phyloP scores from a whole-genome alignment of 2,113 vertebrate genomes.

The Brachyistius frenatus region DNA sequence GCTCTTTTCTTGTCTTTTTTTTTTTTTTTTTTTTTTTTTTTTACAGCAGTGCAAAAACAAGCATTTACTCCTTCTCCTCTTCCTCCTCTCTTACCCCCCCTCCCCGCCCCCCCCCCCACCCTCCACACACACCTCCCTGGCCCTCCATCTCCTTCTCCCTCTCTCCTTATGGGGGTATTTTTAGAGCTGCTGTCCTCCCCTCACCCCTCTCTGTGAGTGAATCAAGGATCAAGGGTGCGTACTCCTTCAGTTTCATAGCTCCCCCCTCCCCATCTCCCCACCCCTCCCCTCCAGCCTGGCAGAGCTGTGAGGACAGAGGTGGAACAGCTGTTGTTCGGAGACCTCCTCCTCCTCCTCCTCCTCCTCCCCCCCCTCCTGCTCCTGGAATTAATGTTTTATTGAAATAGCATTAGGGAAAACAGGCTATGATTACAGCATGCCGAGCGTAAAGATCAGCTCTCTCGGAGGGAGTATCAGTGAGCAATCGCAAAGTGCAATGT shows the following conservation, averaged over 20 bases:
- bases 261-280: not conserved
- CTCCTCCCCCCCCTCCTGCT: not conserved
- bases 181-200: conserved; percentile 72
- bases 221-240: conserved; percentile 57
- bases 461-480: conserved; percentile 44
- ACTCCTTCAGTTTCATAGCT: conserved; percentile 65
- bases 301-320: conserved; percentile 58
- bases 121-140: not conserved
- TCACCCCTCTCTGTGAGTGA: conserved; percentile 74
- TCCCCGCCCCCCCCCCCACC: conserved; percentile 1
- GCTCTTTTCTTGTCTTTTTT: too few species aligned
- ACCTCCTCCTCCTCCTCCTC: conserved; percentile 24
- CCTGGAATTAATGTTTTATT: conserved; percentile 56
- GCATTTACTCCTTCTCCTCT: conserved; percentile 36
- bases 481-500: conserved; percentile 49
- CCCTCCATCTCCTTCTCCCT: conserved; percentile 10
- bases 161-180: conserved; percentile 69
- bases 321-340: conserved; percentile 59
- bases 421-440: conserved; percentile 45
- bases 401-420: conserved; percentile 48
- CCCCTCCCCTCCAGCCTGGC: conserved; percentile 1
- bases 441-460: conserved; percentile 26
- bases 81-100: not conserved
- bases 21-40: conserved; percentile 3
- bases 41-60: conserved; percentile 52